Evolutionary conservation across 2,797 vertebrate species (phyloP).

Genomic region (Mallotus villosus): DNA sequence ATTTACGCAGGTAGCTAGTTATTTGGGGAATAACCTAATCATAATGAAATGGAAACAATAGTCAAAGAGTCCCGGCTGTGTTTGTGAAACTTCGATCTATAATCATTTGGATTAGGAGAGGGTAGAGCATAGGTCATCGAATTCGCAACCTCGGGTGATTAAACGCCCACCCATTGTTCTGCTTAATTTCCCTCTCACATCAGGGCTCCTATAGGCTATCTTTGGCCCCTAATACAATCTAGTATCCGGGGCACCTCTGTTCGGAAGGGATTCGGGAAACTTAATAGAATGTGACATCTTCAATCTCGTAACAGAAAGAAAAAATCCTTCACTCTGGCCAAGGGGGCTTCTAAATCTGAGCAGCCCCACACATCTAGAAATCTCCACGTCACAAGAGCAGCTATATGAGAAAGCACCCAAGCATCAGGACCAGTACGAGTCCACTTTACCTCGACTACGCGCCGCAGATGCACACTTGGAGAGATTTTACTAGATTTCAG

Average conservation of each 20-base stretch:
- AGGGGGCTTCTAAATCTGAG: constrained; percentile 41
- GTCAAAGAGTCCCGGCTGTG: not conserved
- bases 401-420: constrained; percentile 77
- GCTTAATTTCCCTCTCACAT: constrained; percentile 10
- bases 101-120: not conserved
- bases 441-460: constrained; percentile 59
- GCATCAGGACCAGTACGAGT: constrained; percentile 80
- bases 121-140: not conserved
- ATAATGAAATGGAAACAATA: too few species aligned
- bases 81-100: not conserved
- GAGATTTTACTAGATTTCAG: constrained; percentile 31
- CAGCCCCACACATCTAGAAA: constrained; percentile 58
- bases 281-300: constrained; percentile 67
- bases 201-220: constrained; percentile 28
- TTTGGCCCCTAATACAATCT: constrained; percentile 24
- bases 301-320: constrained; percentile 65
- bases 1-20: too few species aligned
- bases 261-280: constrained; percentile 25
- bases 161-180: not conserved
- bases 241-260: constrained; percentile 11
- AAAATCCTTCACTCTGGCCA: constrained; percentile 22
- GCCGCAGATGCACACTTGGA: constrained; percentile 38
- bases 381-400: constrained; percentile 74
- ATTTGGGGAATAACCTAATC: too few species aligned
- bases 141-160: not conserved